These are phyloP conservation scores for Magallana angulata DNA, from an alignment of 1,140 invertebrate species.

Conservation along the genomic window DNA sequence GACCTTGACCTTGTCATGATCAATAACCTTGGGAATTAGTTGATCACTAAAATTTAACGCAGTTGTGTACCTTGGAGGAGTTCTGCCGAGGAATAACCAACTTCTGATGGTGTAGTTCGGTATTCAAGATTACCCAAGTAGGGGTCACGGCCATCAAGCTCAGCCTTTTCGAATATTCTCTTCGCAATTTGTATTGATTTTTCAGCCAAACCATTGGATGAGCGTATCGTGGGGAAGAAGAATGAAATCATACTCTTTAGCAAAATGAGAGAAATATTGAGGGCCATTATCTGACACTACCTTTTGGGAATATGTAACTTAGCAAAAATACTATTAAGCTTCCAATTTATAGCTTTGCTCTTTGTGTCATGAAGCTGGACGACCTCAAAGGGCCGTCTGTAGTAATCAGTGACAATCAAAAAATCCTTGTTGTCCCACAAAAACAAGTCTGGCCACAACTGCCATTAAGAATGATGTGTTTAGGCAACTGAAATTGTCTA, in stretches of 20 bases:
- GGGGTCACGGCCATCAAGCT: neutral
- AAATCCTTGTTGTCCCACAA: neutral
- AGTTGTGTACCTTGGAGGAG: neutral
- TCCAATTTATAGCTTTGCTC: constrained; percentile 20
- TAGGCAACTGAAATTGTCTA: neutral
- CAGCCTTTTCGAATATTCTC: neutral
- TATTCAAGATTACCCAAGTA: constrained; percentile 6
- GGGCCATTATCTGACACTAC: neutral
- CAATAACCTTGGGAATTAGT: too few relatives aligned
- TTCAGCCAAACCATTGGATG: constrained; percentile 19
- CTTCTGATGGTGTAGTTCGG: neutral
- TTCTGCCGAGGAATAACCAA: neutral
- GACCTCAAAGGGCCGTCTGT: neutral
- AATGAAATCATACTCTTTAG: constrained; percentile 46
- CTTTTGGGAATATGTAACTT: constrained; percentile 29
- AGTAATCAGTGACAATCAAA: constrained; percentile 1
- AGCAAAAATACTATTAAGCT: constrained; percentile 22
- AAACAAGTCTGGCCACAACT: constrained; percentile 16
- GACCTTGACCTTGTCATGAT: too few relatives aligned
- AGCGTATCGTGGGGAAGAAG: constrained; percentile 25
- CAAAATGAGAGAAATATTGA: constrained; percentile 26
- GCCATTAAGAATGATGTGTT: constrained; percentile 23
- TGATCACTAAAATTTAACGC: neutral
- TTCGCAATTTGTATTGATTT: constrained; percentile 25
- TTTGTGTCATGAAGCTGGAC: neutral